phyloP scores from a whole-genome alignment of 2,888 invertebrate genomes.

The Thera britannica region DNA sequence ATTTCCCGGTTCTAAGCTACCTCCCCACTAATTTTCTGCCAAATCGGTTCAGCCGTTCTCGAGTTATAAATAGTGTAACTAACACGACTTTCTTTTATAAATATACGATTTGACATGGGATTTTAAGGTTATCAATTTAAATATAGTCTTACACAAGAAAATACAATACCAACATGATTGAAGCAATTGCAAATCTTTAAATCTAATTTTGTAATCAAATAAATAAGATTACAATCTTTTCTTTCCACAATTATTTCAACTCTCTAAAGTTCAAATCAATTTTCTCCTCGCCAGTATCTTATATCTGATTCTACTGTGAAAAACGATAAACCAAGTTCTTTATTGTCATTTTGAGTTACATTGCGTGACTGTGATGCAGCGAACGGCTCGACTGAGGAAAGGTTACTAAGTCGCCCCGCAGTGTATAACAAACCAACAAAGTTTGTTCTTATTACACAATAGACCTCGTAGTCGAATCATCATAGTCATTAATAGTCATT shows the following conservation, averaged over 20 bases:
- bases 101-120: neutral
- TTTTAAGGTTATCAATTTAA: neutral
- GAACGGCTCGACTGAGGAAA: too few relatives aligned
- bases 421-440: neutral
- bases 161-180: neutral
- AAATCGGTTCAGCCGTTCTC: too few relatives aligned
- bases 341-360: too few relatives aligned
- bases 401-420: too few relatives aligned
- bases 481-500: constrained; percentile 58
- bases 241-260: constrained; percentile 1
- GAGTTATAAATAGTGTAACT: too few relatives aligned
- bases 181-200: neutral
- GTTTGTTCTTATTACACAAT: constrained; percentile 16
- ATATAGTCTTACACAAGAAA: too few relatives aligned
- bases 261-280: constrained; percentile 19
- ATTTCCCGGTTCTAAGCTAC: too few relatives aligned
- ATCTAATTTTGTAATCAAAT: neutral
- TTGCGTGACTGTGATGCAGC: too few relatives aligned
- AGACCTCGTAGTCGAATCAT: constrained; percentile 43
- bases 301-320: too few relatives aligned
- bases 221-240: constrained; percentile 2
- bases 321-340: too few relatives aligned
- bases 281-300: constrained; percentile 1
- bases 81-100: too few relatives aligned
- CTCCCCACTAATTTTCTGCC: too few relatives aligned